Percentiles rank a stretch among this genome's conserved stretches.
These are phyloP conservation scores for Centropus unirufus DNA, from an alignment of 2,113 vertebrate genomes.

Conservation along the genomic window DNA sequence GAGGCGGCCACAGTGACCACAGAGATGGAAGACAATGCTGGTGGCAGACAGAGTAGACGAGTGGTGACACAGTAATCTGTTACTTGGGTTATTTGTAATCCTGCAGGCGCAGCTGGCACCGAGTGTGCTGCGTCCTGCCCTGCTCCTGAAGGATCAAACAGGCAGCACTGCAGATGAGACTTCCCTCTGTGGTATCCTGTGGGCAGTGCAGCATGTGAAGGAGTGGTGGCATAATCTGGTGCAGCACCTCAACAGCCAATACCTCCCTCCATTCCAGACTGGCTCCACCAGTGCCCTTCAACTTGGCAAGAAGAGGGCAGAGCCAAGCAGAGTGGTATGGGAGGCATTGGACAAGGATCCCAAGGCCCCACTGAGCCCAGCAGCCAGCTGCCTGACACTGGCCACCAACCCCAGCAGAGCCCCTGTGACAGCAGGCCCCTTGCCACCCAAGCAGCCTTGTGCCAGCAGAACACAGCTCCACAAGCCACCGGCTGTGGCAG, in stretches of 20 bases:
- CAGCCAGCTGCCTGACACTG: fast-evolving
- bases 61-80: slow-evolving; percentile 52
- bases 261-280: fast-evolving
- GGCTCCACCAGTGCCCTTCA: neutral
- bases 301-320: neutral
- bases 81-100: neutral
- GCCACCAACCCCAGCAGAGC: neutral
- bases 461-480: neutral
- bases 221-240: neutral
- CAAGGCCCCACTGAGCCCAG: neutral
- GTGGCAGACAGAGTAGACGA: neutral
- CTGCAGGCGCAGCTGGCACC: neutral
- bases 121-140: neutral
- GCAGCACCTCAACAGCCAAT: neutral
- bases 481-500: fast-evolving
- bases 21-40: slow-evolving; percentile 52
- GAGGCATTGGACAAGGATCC: neutral
- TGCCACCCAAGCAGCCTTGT: fast-evolving
- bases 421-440: fast-evolving
- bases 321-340: neutral
- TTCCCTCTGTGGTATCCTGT: neutral
- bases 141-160: slow-evolving; percentile 4
- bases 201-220: neutral
- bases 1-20: slow-evolving; percentile 40
- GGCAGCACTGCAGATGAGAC: neutral